Evolutionary conservation across 2,888 invertebrate genomes (phyloP), one percentile per base, ranked within the genome.

Genomic region (Rhorus exstirpatorius): DNA sequence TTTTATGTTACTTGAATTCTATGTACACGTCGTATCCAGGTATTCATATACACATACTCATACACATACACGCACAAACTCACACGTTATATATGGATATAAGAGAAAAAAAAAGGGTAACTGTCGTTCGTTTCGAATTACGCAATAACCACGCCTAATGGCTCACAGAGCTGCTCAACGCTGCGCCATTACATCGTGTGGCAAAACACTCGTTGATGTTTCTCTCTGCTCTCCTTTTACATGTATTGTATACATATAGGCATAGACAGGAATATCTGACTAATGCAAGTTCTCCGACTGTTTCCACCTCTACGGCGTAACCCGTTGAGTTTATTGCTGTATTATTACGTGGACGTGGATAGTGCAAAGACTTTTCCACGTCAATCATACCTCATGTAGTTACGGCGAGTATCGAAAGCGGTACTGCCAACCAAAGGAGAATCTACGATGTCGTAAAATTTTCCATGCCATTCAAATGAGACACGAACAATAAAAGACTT

Each of bases 141-240:
- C 89, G 89, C 87, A 90, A 89, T 87, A 89, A 90, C 90, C 90
- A 90, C 90, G 88, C 90, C 90, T 91, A 89, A 78, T 88, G 88
- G 86, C 88, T n/a, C n/a, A 77, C 83, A 85, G 46, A 72, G 70
- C 65, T 80, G 49, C 41, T 72, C 67, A 49, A 46, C 67, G 79
- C 76, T 77, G 55, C 70, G 65, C 38, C 71, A 80, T 78, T 72
- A 65, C 70, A 74, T 76, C 78, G 81, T 81, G 61, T 71, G 71
- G 53, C 81, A 68, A 51, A 70, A 71, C 76, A 76, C 77, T 78
- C 72, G 67, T 74, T 78, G 81, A 81, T 81, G 81, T 70, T 81
- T 78, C 60, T 79, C 31, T 31, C 44, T 78, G 77, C 77, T 77
- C 72, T 72, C 72, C 49, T 74, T 72, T 21, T 71, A 70, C 58